Conservation (phyloP, 35 echinoderm and acorn worm genomes). For the Apostichopus japonicus region DNA sequence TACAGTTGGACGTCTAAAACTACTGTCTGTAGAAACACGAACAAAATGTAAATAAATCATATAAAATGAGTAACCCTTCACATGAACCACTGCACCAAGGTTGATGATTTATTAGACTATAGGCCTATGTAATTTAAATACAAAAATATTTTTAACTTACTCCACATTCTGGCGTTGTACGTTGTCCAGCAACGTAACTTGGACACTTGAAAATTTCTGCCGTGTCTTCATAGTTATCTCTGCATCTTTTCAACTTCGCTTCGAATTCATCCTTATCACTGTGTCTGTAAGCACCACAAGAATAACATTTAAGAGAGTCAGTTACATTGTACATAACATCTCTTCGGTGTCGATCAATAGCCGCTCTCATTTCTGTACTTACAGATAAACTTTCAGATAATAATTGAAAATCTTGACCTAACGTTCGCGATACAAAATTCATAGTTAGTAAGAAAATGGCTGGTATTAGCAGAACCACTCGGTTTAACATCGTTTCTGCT, state of each 20-base stretch:
- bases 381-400: not conserved
- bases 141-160: not conserved
- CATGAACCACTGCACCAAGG: too few species aligned
- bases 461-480: not conserved
- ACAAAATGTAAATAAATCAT: too few species aligned
- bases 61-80: too few species aligned
- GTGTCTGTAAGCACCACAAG: conserved; percentile 40
- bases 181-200: not conserved
- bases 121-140: too few species aligned
- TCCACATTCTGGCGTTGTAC: not conserved
- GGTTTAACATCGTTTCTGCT: not conserved
- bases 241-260: not conserved
- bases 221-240: not conserved
- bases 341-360: not conserved
- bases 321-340: not conserved
- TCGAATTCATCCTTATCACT: conserved; percentile 30
- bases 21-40: too few species aligned
- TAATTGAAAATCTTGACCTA: not conserved
- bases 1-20: too few species aligned
- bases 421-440: not conserved
- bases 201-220: conserved; percentile 28
- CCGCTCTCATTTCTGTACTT: not conserved
- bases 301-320: conserved; percentile 4
- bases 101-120: too few species aligned
- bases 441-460: not conserved